phyloP scores from a whole-genome alignment of 2,888 invertebrate genomes.

The Lasioglossum zephyrum region DNA sequence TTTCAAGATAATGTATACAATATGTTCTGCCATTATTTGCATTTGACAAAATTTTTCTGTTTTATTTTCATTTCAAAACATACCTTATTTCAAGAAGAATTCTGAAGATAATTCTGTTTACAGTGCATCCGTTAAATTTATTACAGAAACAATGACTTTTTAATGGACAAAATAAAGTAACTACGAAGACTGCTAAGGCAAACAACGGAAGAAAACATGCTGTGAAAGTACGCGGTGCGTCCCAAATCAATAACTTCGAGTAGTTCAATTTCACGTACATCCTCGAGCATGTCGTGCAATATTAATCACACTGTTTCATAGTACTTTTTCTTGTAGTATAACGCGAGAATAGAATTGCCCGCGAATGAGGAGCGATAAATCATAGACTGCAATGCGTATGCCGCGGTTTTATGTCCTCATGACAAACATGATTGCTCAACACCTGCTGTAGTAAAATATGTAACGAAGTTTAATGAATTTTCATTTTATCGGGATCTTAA shows the following conservation, averaged over 20 bases:
- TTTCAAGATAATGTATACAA: neutral
- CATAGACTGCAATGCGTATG: neutral
- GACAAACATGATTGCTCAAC: constrained; percentile 2
- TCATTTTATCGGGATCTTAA: neutral
- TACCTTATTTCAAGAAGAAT: neutral
- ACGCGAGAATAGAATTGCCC: neutral
- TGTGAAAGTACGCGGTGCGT: neutral
- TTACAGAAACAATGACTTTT: neutral
- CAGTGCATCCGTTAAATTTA: neutral
- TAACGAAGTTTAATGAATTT: neutral
- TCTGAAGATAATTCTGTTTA: neutral
- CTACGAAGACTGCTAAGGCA: neutral
- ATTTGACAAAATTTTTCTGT: neutral
- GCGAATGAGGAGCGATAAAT: neutral
- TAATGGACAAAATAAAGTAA: neutral
- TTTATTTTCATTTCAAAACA: neutral
- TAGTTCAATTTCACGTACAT: neutral
- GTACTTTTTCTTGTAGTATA: neutral
- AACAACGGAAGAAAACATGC: neutral
- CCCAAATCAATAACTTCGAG: neutral
- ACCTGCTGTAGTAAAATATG: neutral
- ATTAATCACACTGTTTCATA: neutral
- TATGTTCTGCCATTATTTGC: neutral
- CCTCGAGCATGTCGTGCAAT: neutral
- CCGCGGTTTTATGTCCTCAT: neutral